Evolutionary conservation across 2,888 invertebrate species (phyloP).

Genomic region (Drosophila villosipedis): DNA sequence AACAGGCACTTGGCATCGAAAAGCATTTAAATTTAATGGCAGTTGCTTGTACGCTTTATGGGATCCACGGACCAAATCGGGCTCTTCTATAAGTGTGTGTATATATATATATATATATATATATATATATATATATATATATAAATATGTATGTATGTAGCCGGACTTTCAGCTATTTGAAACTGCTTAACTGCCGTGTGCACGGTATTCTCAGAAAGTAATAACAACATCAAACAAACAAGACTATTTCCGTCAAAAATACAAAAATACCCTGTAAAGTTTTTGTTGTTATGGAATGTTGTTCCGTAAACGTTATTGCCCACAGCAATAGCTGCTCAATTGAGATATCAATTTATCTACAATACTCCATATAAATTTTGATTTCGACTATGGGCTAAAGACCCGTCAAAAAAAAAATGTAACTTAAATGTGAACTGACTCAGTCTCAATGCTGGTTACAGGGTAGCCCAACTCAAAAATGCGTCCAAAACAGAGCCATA

Average conservation of each 20-base stretch:
- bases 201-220: conserved; percentile 58
- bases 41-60: conserved; percentile 75
- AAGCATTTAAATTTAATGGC: conserved; percentile 79
- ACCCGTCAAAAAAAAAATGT: neutral
- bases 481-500: conserved; percentile 32
- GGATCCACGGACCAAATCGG: conserved; percentile 20
- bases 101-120: neutral
- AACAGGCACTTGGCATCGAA: conserved; percentile 65
- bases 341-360: neutral
- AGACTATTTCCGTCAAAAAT: neutral
- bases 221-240: conserved; percentile 7
- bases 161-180: conserved; percentile 29
- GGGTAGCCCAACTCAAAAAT: neutral
- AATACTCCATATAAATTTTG: neutral
- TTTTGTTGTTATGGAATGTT: neutral
- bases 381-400: neutral
- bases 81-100: neutral
- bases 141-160: neutral
- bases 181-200: conserved; percentile 45
- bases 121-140: neutral
- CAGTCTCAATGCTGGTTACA: neutral
- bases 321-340: neutral
- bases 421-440: neutral
- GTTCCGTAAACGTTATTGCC: neutral
- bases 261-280: conserved; percentile 10